Conservation (phyloP, 2,113 vertebrate species). For the Carassius auratus region DNA sequence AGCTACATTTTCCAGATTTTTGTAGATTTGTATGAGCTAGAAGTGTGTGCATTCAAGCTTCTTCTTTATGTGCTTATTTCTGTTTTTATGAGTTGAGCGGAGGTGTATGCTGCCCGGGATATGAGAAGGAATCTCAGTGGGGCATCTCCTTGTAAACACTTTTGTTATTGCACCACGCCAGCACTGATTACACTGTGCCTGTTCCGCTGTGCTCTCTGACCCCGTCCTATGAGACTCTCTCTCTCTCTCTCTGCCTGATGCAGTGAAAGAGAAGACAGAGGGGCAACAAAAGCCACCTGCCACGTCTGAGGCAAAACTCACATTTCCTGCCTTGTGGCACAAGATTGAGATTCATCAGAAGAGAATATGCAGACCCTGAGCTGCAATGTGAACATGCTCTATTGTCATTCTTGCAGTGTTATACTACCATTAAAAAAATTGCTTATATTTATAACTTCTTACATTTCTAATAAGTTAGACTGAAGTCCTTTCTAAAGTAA, state of each 20-base stretch:
- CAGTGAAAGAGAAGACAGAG: conserved; percentile 1
- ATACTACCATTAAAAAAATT: no score
- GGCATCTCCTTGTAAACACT: conserved; percentile 43
- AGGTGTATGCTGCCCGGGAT: not conserved
- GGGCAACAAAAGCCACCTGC: conserved; percentile 18
- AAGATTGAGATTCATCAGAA: not conserved
- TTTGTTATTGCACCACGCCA: conserved; percentile 38
- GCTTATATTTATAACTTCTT: no score
- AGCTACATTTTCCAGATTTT: not conserved
- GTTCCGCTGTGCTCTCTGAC: conserved; percentile 19
- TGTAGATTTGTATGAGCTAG: not conserved
- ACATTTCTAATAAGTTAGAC: no score
- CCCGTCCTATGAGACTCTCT: not conserved
- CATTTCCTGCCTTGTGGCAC: not conserved
- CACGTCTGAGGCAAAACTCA: not conserved
- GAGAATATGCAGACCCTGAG: not conserved
- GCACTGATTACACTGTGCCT: conserved; percentile 35
- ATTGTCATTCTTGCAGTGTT: no score
- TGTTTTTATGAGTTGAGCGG: conserved; percentile 22
- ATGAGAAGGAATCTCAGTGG: conserved; percentile 42
- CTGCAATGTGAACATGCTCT: no score
- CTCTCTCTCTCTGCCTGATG: not conserved
- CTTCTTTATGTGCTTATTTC: conserved; percentile 32
- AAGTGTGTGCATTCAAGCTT: not conserved
- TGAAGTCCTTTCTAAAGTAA: no score